These are phyloP conservation scores for Donacobius atricapilla DNA, from an alignment of 2,113 vertebrate genomes.

Conservation along the genomic window DNA sequence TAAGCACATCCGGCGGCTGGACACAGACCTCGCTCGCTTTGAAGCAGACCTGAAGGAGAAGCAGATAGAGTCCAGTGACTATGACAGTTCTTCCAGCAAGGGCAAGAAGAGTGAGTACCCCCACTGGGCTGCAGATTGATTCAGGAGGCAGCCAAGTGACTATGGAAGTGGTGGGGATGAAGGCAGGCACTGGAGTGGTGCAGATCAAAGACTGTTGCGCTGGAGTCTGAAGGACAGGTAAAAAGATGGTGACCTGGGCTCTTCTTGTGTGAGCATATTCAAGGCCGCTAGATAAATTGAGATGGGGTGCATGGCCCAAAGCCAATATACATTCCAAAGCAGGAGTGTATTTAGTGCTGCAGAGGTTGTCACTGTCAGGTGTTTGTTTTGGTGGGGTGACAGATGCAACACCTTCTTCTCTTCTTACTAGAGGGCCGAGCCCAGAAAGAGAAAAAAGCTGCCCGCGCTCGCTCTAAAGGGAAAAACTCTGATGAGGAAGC, in stretches of 20 bases:
- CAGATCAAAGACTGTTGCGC: constrained; percentile 44
- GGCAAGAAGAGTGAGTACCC: constrained; percentile 90
- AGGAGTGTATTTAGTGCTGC: background rate
- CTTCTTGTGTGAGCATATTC: background rate
- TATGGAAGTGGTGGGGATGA: constrained; percentile 50
- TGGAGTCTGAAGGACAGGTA: constrained; percentile 49
- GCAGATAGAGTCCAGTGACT: constrained; percentile 94
- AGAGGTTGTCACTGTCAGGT: background rate
- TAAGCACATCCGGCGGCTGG: constrained; percentile 93
- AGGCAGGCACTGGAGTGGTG: constrained; percentile 53
- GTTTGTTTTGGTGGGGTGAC: background rate
- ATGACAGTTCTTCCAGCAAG: constrained; percentile 95
- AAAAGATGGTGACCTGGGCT: constrained; percentile 29
- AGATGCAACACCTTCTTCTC: background rate
- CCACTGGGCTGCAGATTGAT: constrained; percentile 41
- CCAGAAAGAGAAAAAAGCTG: constrained; percentile 91
- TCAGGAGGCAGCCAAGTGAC: background rate
- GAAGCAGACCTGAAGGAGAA: constrained; percentile 97
- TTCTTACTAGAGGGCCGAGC: constrained; percentile 79
- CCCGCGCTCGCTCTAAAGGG: constrained; percentile 91
- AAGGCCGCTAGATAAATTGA: background rate
- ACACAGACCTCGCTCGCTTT: constrained; percentile 95
- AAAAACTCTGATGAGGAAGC: constrained; percentile 93
- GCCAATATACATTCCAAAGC: background rate
- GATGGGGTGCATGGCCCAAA: background rate